phyloP scores from a whole-genome alignment of 2,113 vertebrate species.

The Alligator mississippiensis region DNA sequence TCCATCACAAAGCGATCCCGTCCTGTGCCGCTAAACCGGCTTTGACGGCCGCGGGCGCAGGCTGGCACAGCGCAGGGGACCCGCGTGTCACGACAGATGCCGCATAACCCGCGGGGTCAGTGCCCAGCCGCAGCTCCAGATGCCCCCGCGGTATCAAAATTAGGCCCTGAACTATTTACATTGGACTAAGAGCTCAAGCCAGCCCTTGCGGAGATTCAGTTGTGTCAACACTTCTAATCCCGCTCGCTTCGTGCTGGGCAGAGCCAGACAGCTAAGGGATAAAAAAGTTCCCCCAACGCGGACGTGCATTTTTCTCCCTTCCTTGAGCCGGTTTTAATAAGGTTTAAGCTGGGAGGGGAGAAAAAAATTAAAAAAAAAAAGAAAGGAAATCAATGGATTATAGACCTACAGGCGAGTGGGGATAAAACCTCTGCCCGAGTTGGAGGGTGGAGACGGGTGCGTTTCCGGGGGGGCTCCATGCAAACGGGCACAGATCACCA shows the following conservation, averaged over 20 bases:
- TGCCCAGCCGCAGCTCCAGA: not conserved
- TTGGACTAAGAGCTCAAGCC: not conserved
- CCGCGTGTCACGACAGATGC: not conserved
- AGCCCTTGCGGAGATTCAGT: not conserved
- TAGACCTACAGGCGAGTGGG: not conserved
- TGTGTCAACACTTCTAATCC: not conserved
- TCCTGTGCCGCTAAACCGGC: not conserved
- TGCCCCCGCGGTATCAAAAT: not conserved
- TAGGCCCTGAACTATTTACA: not conserved
- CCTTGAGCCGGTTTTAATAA: not conserved
- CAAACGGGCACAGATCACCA: no score
- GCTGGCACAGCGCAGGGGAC: not conserved
- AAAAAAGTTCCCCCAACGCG: not conserved
- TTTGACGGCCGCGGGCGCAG: not conserved
- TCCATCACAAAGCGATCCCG: not conserved
- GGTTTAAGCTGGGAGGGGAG: not conserved
- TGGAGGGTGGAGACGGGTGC: no score
- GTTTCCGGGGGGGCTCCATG: no score
- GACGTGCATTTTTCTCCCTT: not conserved
- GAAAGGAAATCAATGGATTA: not conserved
- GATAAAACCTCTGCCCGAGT: no score
- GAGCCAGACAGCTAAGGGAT: not conserved
- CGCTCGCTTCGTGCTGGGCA: no score
- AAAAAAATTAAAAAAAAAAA: not conserved
- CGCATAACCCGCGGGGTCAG: not conserved